Percentiles rank a stretch among this genome's conserved stretches.
These are phyloP conservation scores for Nomada goodeniana DNA, from an alignment of 2,888 invertebrate species.

Conservation along the genomic window DNA sequence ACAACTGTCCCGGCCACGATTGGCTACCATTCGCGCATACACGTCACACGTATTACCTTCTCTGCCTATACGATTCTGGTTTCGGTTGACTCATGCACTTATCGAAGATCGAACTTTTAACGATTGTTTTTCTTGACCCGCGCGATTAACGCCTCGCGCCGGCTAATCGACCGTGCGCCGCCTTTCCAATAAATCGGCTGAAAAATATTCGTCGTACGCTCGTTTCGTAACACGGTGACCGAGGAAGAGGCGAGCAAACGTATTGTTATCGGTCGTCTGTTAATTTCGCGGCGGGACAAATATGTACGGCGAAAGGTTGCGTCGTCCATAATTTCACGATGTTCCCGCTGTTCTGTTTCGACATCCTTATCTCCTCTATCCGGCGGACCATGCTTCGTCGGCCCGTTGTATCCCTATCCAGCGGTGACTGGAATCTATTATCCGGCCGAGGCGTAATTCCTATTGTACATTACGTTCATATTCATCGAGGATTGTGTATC, in stretches of 20 bases:
- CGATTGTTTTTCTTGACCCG: slow-evolving; percentile 32
- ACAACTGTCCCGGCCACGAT: slow-evolving; percentile 1
- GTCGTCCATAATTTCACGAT: background rate
- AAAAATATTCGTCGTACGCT: slow-evolving; percentile 34
- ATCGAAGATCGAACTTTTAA: background rate
- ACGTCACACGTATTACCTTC: background rate
- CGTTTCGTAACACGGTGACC: background rate
- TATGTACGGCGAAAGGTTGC: slow-evolving; percentile 3
- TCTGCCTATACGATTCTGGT: background rate
- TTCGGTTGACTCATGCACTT: background rate
- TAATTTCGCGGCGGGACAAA: slow-evolving; percentile 15
- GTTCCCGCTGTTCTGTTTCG: slow-evolving; percentile 4
- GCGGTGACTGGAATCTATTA: slow-evolving; percentile 44
- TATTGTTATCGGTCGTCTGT: too few relatives aligned
- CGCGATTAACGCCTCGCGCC: slow-evolving; percentile 7
- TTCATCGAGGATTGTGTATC: slow-evolving; percentile 66
- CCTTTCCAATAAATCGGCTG: background rate
- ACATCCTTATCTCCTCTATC: slow-evolving; percentile 20
- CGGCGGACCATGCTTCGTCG: slow-evolving; percentile 16
- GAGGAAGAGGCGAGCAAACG: background rate
- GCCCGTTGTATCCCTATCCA: slow-evolving; percentile 38
- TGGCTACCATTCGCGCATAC: background rate
- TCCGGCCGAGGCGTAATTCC: slow-evolving; percentile 21
- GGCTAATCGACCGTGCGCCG: slow-evolving; percentile 19
- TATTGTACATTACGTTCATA: slow-evolving; percentile 12